Evolutionary conservation across 2,797 vertebrate genomes (phyloP).

Genomic region (Knipowitschia caucasica): DNA sequence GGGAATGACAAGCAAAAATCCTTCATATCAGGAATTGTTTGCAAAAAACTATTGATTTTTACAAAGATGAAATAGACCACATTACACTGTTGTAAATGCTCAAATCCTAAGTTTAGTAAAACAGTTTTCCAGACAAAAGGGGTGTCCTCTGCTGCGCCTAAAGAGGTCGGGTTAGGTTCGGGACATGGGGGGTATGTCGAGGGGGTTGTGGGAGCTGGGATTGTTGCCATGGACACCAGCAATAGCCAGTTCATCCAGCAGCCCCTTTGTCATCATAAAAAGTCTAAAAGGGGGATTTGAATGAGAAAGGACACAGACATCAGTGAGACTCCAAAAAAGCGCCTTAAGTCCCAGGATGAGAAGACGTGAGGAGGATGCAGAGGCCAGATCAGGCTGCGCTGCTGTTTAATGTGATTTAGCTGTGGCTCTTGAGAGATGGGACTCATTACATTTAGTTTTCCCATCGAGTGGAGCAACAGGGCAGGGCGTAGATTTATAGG

Average conservation of each 20-base stretch:
- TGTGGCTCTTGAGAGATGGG: slow-evolving; percentile 15
- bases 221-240: slow-evolving; percentile 53
- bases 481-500: slow-evolving; percentile 18
- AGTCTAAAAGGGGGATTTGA: slow-evolving; percentile 61
- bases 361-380: slow-evolving; percentile 44
- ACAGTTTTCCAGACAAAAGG: slow-evolving; percentile 23
- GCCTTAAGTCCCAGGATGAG: slow-evolving; percentile 44
- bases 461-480: slow-evolving; percentile 13
- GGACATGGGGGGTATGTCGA: slow-evolving; percentile 16
- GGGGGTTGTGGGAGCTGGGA: slow-evolving; percentile 22
- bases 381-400: slow-evolving; percentile 29
- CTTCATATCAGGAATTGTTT: no score
- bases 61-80: background rate
- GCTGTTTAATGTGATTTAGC: slow-evolving; percentile 45
- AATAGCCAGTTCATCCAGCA: slow-evolving; percentile 53
- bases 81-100: background rate
- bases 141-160: slow-evolving; percentile 5
- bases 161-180: slow-evolving; percentile 47
- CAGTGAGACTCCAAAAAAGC: slow-evolving; percentile 38
- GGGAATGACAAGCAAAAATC: no score
- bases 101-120: slow-evolving; percentile 6
- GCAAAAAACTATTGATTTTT: no score
- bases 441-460: slow-evolving; percentile 46
- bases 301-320: slow-evolving; percentile 68
- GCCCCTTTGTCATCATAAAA: slow-evolving; percentile 68